Evolutionary conservation across 2,888 invertebrate genomes (phyloP).

Genomic region (Celastrina argiolus): DNA sequence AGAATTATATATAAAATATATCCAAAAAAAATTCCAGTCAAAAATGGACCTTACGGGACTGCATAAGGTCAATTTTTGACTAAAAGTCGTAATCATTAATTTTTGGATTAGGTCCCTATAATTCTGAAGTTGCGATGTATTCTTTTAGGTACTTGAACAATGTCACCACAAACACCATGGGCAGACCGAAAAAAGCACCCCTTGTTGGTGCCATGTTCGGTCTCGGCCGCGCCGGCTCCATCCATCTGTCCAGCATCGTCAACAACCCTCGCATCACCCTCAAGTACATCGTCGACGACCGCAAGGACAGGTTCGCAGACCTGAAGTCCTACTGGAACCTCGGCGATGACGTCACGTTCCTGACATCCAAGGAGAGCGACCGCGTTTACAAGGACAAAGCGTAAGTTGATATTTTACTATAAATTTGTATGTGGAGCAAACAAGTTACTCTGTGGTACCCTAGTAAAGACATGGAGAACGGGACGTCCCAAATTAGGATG

Average conservation of each 20-base stretch:
- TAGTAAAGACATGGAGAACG: too few relatives aligned
- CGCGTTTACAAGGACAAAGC: slow-evolving; percentile 72
- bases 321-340: slow-evolving; percentile 73
- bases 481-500: too few relatives aligned
- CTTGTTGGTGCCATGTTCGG: slow-evolving; percentile 77
- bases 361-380: slow-evolving; percentile 66
- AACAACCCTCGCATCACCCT: slow-evolving; percentile 67
- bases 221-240: slow-evolving; percentile 79
- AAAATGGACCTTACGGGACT: too few relatives aligned
- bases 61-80: too few relatives aligned
- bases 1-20: too few relatives aligned
- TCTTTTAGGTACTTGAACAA: slow-evolving; percentile 59
- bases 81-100: too few relatives aligned
- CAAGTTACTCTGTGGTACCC: too few relatives aligned
- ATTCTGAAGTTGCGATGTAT: too few relatives aligned
- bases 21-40: too few relatives aligned
- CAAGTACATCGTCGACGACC: slow-evolving; percentile 78
- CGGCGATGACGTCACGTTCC: slow-evolving; percentile 56
- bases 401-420: slow-evolving; percentile 49
- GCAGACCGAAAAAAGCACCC: slow-evolving; percentile 39
- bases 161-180: slow-evolving; percentile 42
- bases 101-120: too few relatives aligned
- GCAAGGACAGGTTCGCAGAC: slow-evolving; percentile 56
- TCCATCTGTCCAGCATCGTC: slow-evolving; percentile 73
- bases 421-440: too few relatives aligned